A percentile compares a stretch with the other conserved stretches of the same genome.
These are phyloP conservation scores for Rhinopomastus cyanomelas DNA, from an alignment of 2,113 vertebrate species.

Conservation along the genomic window DNA sequence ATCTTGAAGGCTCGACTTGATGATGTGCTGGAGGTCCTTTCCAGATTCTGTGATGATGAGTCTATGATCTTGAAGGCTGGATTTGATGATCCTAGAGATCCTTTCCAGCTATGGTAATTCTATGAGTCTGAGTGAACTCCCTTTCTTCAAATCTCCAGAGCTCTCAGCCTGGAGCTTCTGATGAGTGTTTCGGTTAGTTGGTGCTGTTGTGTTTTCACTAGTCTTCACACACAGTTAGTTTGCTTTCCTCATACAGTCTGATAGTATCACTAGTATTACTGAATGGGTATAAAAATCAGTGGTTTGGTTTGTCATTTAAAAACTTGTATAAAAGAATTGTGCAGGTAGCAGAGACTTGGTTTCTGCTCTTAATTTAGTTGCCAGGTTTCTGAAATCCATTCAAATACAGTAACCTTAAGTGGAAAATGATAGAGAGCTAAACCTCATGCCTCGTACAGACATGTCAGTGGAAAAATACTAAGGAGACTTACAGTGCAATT, in stretches of 20 bases:
- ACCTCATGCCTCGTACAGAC: background rate
- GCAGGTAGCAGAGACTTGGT: background rate
- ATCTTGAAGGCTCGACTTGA: too few species aligned
- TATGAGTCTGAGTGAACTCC: background rate
- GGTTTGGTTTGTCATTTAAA: background rate
- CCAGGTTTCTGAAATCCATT: slow-evolving; percentile 13
- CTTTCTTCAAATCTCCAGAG: background rate
- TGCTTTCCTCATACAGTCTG: background rate
- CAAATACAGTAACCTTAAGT: background rate
- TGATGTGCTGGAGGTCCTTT: too few species aligned
- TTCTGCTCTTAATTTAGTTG: slow-evolving; percentile 49
- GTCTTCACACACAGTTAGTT: background rate
- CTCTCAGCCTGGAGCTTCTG: background rate
- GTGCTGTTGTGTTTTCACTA: background rate
- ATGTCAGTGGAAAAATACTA: slow-evolving; percentile 41
- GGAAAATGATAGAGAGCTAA: background rate
- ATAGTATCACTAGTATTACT: background rate
- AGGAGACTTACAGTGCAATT: slow-evolving; percentile 27
- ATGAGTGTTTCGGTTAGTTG: background rate
- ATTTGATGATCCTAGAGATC: too few species aligned
- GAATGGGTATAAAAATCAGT: background rate
- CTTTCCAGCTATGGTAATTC: too few species aligned
- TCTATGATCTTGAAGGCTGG: too few species aligned
- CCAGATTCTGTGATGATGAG: too few species aligned
- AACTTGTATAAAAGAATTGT: background rate